These are phyloP conservation scores for Trididemnum nubilum DNA, from an alignment of 23 tunicate species.

Conservation along the genomic window DNA sequence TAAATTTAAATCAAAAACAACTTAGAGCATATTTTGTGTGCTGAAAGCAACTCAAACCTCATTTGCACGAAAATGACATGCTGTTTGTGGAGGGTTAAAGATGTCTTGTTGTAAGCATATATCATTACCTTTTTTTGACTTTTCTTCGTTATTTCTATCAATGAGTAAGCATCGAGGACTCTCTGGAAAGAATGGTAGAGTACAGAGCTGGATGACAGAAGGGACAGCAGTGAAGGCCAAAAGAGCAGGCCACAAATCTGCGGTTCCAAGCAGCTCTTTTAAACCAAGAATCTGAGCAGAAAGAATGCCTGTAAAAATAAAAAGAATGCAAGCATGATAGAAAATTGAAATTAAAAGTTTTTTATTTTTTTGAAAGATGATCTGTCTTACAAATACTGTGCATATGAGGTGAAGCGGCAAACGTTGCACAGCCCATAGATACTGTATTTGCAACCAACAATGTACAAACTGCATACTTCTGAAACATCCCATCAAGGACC, in stretches of 20 bases:
- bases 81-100: no score
- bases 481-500: no score
- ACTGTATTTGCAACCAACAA: no score
- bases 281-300: constrained; percentile 60
- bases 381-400: no score
- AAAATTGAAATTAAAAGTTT: no score
- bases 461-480: no score
- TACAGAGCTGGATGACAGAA: constrained; percentile 39
- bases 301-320: constrained; percentile 52
- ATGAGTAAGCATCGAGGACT: constrained; percentile 73
- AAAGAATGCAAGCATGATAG: not conserved
- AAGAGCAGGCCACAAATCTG: constrained; percentile 51
- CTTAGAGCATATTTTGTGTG: not conserved
- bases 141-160: constrained; percentile 44
- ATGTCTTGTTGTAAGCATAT: no score
- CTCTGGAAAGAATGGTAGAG: constrained; percentile 64
- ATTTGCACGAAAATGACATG: no score
- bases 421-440: no score
- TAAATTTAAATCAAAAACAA: not conserved
- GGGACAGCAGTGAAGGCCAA: constrained; percentile 75
- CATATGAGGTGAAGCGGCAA: no score
- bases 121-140: constrained; percentile 58
- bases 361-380: no score
- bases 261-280: constrained; percentile 62
- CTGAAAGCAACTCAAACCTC: no score